Conservation (phyloP, 2,113 vertebrate species). For the Spea bombifrons region DNA sequence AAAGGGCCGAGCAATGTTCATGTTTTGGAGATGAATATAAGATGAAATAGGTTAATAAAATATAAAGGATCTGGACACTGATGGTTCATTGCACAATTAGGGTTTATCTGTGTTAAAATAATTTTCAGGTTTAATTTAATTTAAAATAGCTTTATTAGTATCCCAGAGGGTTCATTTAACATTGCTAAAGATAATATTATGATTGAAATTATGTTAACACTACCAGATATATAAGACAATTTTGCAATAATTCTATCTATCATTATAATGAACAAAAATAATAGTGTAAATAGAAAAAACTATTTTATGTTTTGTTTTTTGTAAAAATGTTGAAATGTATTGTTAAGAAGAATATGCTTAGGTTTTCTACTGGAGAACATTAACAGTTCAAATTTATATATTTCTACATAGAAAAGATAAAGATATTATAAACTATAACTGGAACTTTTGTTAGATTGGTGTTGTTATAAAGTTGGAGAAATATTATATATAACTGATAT, state of each 20-base stretch:
- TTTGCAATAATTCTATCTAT: not conserved
- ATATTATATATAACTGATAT: no score
- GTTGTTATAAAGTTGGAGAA: no score
- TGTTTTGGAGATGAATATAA: slow-evolving; percentile 1
- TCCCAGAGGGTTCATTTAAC: slow-evolving; percentile 6
- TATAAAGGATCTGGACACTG: slow-evolving; percentile 12
- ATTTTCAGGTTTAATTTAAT: slow-evolving; percentile 10
- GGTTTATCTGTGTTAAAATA: slow-evolving; percentile 5
- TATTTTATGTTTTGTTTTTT: no score
- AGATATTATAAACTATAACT: no score
- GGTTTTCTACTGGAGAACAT: no score
- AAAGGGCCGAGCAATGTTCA: not conserved
- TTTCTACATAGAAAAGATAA: no score
- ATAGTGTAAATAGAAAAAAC: no score
- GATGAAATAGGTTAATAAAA: slow-evolving; percentile 28
- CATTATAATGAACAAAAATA: no score
- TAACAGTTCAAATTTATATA: no score
- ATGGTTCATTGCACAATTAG: slow-evolving; percentile 20
- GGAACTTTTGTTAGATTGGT: no score
- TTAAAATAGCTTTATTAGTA: slow-evolving; percentile 6
- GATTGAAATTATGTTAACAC: slow-evolving; percentile 20
- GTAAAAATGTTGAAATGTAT: no score
- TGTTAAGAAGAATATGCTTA: no score
- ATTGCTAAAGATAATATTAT: slow-evolving; percentile 3
- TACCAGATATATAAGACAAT: slow-evolving; percentile 13